phyloP scores from a whole-genome alignment of 1,140 invertebrate species.

The Stegodyphus dumicola region DNA sequence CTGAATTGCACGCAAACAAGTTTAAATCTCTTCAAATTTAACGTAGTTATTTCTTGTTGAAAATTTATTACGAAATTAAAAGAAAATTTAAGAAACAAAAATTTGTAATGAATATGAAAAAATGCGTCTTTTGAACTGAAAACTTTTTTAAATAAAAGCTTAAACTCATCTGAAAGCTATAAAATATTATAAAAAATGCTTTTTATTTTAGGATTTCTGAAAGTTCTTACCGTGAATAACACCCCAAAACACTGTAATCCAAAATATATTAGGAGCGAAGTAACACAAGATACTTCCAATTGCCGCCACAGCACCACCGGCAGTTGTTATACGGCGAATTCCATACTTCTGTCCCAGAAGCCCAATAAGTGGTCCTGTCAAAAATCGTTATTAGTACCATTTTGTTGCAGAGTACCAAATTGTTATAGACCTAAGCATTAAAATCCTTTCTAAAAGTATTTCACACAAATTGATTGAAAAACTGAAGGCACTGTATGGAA shows the following conservation, averaged over 20 bases:
- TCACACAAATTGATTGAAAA: too few species aligned
- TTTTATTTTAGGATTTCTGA: neutral
- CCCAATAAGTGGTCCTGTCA: slow-evolving; percentile 14
- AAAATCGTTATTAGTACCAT: too few species aligned
- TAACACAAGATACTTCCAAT: neutral
- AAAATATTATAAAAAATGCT: too few species aligned
- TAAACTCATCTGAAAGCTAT: neutral
- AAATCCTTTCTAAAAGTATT: too few species aligned
- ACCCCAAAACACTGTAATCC: slow-evolving; percentile 36
- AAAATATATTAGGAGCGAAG: slow-evolving; percentile 20
- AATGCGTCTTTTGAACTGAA: neutral
- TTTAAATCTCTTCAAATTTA: too few species aligned
- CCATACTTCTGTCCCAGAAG: neutral
- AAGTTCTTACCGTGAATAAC: slow-evolving; percentile 17
- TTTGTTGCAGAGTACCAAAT: too few species aligned
- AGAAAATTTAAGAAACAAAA: too few species aligned
- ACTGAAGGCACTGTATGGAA: too few species aligned
- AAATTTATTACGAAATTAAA: too few species aligned
- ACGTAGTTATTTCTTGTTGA: too few species aligned
- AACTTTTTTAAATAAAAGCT: neutral
- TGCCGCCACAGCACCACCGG: slow-evolving; percentile 2
- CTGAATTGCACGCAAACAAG: too few species aligned
- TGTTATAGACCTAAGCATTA: too few species aligned
- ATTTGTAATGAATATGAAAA: neutral
- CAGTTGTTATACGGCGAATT: neutral